These are phyloP conservation scores for Campylorhamphus procurvoides DNA, from an alignment of 2,113 vertebrate species.

Conservation along the genomic window DNA sequence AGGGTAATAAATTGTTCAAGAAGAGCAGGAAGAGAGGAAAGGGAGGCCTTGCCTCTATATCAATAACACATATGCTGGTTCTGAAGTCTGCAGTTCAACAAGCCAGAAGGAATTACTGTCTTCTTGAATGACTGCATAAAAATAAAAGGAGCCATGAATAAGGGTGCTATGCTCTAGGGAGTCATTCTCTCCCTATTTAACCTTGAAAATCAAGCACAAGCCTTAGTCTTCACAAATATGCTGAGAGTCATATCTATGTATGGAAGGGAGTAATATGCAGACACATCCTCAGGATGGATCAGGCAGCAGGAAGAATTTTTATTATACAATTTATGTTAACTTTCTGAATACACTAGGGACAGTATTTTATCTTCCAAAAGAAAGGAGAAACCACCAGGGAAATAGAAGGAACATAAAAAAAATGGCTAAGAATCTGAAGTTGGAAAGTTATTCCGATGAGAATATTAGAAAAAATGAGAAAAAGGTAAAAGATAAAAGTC, in stretches of 20 bases:
- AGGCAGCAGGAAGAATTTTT: neutral
- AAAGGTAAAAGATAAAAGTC: neutral
- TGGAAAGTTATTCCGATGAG: neutral
- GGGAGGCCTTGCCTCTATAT: neutral
- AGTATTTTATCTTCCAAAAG: neutral
- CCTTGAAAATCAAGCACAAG: slow-evolving; percentile 15
- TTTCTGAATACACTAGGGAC: neutral
- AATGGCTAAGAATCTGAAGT: neutral
- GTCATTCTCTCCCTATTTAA: neutral
- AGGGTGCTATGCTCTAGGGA: neutral
- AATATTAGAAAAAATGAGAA: neutral
- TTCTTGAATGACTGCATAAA: neutral
- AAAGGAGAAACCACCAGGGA: neutral
- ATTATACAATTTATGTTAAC: neutral
- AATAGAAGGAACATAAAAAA: neutral
- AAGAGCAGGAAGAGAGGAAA: neutral
- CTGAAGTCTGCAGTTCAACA: neutral
- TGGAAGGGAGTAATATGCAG: neutral
- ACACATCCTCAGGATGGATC: neutral
- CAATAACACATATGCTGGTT: neutral
- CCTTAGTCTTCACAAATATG: neutral
- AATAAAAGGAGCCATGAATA: neutral
- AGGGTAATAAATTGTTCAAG: slow-evolving; percentile 2
- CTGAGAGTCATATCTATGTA: neutral
- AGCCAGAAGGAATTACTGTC: slow-evolving; percentile 7